Evolutionary conservation across 2,888 invertebrate species (phyloP).

Genomic region (Amblyjoppa fuscipennis): DNA sequence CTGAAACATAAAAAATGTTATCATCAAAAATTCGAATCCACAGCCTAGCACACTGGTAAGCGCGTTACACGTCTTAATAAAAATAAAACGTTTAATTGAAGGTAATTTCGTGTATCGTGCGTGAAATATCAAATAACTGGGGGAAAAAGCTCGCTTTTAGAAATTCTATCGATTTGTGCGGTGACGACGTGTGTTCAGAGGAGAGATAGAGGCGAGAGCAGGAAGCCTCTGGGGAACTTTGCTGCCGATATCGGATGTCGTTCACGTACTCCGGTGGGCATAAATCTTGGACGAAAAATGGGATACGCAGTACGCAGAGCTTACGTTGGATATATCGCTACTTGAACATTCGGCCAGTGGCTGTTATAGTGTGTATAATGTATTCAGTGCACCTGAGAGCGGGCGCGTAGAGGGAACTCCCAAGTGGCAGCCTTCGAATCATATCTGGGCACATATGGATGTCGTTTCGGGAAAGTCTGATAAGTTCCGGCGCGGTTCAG

Average conservation of each 20-base stretch:
- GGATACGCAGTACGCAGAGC: background rate
- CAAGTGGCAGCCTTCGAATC: background rate
- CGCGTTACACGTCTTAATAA: background rate
- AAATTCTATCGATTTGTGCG: constrained; percentile 15
- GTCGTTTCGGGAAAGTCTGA: background rate
- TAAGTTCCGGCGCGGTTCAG: background rate
- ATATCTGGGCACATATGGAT: background rate
- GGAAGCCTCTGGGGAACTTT: constrained; percentile 5
- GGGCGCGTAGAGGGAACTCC: background rate
- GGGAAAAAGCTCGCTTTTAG: constrained; percentile 26
- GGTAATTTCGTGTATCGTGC: background rate
- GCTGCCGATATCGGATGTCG: constrained; percentile 47
- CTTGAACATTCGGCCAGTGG: constrained; percentile 4
- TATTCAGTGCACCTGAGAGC: constrained; percentile 4
- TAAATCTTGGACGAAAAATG: constrained; percentile 57
- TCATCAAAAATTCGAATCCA: background rate
- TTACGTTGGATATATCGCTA: background rate
- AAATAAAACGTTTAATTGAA: constrained; percentile 7
- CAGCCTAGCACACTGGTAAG: background rate
- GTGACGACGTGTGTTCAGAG: constrained; percentile 17
- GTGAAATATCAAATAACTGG: constrained; percentile 5
- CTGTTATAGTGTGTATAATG: constrained; percentile 5
- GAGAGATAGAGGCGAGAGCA: too few relatives aligned
- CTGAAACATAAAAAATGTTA: background rate
- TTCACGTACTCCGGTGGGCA: constrained; percentile 40